Conservation (phyloP, 2,113 vertebrate species). For the Kryptolebias marmoratus region DNA sequence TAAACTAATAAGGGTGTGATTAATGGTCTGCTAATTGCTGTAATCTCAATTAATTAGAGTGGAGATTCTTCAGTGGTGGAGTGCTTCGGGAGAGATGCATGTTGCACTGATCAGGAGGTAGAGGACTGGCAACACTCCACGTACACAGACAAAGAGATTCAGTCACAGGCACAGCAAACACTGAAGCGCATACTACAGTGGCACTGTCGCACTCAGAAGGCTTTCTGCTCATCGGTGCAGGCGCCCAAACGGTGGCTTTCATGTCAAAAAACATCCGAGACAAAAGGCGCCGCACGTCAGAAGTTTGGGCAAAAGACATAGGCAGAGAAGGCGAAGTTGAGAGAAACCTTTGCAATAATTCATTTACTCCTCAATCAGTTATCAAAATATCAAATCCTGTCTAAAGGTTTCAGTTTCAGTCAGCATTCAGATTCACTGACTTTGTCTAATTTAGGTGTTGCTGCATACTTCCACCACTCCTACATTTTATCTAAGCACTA, state of each 20-base stretch:
- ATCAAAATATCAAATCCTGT: background rate
- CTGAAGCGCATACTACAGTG: conserved; percentile 7
- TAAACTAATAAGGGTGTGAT: conserved; percentile 83
- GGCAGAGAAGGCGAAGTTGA: background rate
- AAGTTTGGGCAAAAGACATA: background rate
- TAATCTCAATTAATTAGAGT: conserved; percentile 81
- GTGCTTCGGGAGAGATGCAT: conserved; percentile 64
- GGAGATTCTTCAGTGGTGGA: conserved; percentile 73
- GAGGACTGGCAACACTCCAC: conserved; percentile 45
- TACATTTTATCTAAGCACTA: no score
- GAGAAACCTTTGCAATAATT: background rate
- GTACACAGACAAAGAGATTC: conserved; percentile 10
- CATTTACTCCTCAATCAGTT: background rate
- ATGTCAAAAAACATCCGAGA: background rate
- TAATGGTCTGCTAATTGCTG: conserved; percentile 82
- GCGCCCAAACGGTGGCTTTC: conserved; percentile 14
- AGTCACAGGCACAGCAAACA: conserved; percentile 7
- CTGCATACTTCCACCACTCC: no score
- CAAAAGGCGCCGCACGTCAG: background rate
- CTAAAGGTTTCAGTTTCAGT: background rate
- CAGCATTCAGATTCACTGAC: background rate
- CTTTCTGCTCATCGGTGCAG: conserved; percentile 1
- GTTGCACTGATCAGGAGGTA: conserved; percentile 65
- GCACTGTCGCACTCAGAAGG: conserved; percentile 13
- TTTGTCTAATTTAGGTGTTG: no score